Base-by-base conservation (phyloP, 2,888 invertebrate species). In the Cryptophagus acutangulus region DNA sequence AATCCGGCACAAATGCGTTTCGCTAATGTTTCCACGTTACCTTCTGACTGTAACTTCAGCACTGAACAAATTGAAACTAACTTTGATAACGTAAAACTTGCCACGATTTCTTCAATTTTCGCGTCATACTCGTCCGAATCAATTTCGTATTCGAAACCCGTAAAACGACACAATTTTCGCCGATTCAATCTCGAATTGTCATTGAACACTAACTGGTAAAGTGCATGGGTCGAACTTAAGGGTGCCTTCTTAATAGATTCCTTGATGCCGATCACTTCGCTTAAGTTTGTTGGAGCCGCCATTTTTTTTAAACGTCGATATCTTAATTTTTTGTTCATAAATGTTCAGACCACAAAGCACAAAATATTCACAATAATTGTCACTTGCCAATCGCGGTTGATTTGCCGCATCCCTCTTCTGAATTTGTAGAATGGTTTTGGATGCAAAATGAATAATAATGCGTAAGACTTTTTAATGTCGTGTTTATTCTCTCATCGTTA, bases 41-140 rank as follows among this genome's bases (percentile, higher is more conserved):
- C 38, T 28, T 33, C 25, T 17, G 37, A 45, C 26, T 45, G 34
- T 29, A 45, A 34, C 13, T 36, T 29, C 12, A 43, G 18, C 9
- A 46, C 26, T 10, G 43, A 25, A 17, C 46, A 43, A 14, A 38
- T 29, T 10, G 40, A 18, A 24, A 46, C 26, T 29, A 46, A 34
- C 25, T 46, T 38, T n/a, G 25, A 15, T 17, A 44, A 17, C 33
- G 17, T 20, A 16, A 44, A 16, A 3, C 33, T 31, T 20, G 9
- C 17, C 16, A 15, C 17, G 20, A 26, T 33, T 15, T 43, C 33
- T n/a, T 36, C 24, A 8, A 40, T 18, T 33, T 46, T 43, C 18
- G 2, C 28, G 26, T 20, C 5, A 33, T 28, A 43, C 30, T 29
- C 15, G 15, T 36, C 38, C 2, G 45, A 43, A 15, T 36, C 36